phyloP scores from a whole-genome alignment of 2,888 invertebrate species.

The Lomographa bimaculata region DNA sequence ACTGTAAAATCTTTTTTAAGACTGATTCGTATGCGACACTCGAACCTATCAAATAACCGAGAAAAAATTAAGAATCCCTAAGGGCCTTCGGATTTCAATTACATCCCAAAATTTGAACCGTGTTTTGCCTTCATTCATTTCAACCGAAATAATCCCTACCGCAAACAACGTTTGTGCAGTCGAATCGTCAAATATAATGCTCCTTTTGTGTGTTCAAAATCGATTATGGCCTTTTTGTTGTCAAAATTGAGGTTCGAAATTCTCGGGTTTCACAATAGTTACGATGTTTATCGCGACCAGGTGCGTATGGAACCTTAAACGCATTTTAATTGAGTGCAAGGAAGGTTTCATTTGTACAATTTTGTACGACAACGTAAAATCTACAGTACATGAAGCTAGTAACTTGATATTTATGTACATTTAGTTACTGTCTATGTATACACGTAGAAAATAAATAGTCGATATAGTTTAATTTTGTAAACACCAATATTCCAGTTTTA shows the following conservation, averaged over 20 bases:
- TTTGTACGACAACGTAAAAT: too few species aligned
- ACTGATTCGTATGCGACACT: slow-evolving; percentile 38
- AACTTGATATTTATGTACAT: too few species aligned
- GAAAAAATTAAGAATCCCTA: slow-evolving; percentile 59
- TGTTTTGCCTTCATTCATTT: slow-evolving; percentile 82
- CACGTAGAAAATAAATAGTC: too few species aligned
- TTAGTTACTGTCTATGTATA: too few species aligned
- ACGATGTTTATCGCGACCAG: slow-evolving; percentile 78
- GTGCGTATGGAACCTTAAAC: slow-evolving; percentile 69
- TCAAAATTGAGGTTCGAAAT: slow-evolving; percentile 81
- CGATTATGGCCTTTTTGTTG: slow-evolving; percentile 83
- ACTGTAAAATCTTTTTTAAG: slow-evolving; percentile 21
- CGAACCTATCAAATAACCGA: slow-evolving; percentile 40
- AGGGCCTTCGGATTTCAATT: slow-evolving; percentile 77
- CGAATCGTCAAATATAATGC: slow-evolving; percentile 82
- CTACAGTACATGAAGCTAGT: too few species aligned
- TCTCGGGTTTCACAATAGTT: slow-evolving; percentile 80
- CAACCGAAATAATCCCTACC: slow-evolving; percentile 83
- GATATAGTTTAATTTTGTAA: too few species aligned
- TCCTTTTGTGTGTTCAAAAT: slow-evolving; percentile 75
- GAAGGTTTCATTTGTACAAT: slow-evolving; percentile 37
- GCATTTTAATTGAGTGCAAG: slow-evolving; percentile 74
- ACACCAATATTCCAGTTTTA: too few species aligned
- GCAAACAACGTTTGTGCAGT: slow-evolving; percentile 79
- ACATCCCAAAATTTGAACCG: slow-evolving; percentile 63